phyloP scores from a whole-genome alignment of 1,140 invertebrate genomes.

The Nomia melanderi region DNA sequence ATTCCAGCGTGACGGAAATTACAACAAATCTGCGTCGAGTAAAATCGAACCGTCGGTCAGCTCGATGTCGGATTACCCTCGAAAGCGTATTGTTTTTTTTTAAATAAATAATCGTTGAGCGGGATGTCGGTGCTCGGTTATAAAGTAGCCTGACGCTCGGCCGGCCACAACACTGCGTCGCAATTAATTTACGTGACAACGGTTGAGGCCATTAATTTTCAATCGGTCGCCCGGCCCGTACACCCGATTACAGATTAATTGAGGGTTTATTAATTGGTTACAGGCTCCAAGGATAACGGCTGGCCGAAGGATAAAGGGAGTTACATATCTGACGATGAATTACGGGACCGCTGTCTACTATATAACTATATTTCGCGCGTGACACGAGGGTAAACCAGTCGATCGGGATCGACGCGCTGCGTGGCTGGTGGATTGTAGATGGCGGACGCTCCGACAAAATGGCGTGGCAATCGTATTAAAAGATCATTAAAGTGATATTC shows the following conservation, averaged over 20 bases:
- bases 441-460: too few species aligned
- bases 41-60: background rate
- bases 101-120: background rate
- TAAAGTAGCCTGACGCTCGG: slow-evolving; percentile 31
- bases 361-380: background rate
- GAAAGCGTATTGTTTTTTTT: background rate
- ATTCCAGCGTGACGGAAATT: background rate
- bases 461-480: too few species aligned
- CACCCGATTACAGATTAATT: slow-evolving; percentile 65
- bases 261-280: slow-evolving; percentile 65
- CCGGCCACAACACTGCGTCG: slow-evolving; percentile 23
- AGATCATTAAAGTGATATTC: too few species aligned
- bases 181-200: slow-evolving; percentile 62
- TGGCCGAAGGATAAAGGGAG: slow-evolving; percentile 36
- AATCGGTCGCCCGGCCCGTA: slow-evolving; percentile 49
- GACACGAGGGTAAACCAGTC: background rate
- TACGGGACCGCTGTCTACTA: slow-evolving; percentile 12
- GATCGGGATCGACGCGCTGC: too few species aligned
- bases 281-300: slow-evolving; percentile 53
- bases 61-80: background rate
- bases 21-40: background rate
- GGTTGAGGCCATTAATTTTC: slow-evolving; percentile 66
- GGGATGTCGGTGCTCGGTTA: background rate
- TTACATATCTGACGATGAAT: slow-evolving; percentile 41
- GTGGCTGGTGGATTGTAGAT: too few species aligned